Base-by-base conservation (phyloP, 37 sponge, comb jelly and placozoan species). In the Mnemiopsis leidyi region DNA sequence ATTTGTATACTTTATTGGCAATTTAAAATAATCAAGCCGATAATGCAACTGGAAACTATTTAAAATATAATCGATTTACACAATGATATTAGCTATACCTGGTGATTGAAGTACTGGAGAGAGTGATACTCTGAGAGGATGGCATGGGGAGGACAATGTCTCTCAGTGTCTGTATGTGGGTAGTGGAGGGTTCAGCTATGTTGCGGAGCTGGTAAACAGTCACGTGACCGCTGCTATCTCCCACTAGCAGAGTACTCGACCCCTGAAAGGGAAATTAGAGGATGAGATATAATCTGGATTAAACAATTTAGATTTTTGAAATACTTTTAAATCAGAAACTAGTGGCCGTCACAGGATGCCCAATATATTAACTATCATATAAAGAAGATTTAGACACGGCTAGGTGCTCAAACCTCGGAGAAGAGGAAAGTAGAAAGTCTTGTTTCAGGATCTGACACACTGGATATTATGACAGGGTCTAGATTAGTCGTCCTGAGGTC, bases 161-260 rank as follows among this genome's bases (percentile, higher is more conserved):
- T 25, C 35, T 35, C 28, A 85, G 48, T 2, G 90, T 13, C 39
- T 37, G 33, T 85, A 96, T 95, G 92, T 95, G 95, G 39, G 94
- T 61, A 0, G 68, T 61, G 20, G 94, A 82, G 28, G 93, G 69
- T 24, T 73, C 24, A 28, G 97, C 93, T 0, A 94, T 69, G 67
- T 97, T 97, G 83, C 93, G 94, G 32, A 96, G 48, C 36, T 95
- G 94, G 75, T 96, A 97, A 9, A 96, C 97, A 7, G 95, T 82
- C 35, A 97, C 96, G 69, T 94, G 93, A 40, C 98, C 98, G 13
- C 68, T 68, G 39, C 76, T 38, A 76, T 96, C 97, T 21, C 98
- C 98, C n/a, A 97, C 97, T 39, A 97, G 93, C 0, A 97, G 90
- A 25, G 93, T 77, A 26, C 93, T 93, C 38, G 79, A 76, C 18